These are phyloP conservation scores for Neoniphon sammara DNA, from an alignment of 2,797 vertebrate species.

Conservation along the genomic window DNA sequence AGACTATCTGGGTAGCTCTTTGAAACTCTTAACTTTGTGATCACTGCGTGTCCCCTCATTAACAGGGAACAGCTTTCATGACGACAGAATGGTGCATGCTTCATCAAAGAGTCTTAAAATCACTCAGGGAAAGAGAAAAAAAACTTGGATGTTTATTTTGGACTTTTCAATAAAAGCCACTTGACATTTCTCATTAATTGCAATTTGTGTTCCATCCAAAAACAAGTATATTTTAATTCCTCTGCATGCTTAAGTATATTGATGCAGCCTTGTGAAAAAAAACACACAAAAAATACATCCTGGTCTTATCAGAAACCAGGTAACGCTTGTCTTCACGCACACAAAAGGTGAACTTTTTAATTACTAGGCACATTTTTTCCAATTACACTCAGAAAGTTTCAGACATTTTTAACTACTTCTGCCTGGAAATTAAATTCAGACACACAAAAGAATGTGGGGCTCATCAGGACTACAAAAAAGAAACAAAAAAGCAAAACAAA, in stretches of 20 bases:
- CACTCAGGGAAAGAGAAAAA: background rate
- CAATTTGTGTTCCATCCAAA: conserved; percentile 22
- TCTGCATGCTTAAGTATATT: background rate
- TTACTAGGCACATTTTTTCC: conserved; percentile 8
- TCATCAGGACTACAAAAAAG: background rate
- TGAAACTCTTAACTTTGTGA: conserved; percentile 49
- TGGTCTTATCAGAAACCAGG: background rate
- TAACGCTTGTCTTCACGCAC: conserved; percentile 9
- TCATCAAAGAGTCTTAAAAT: background rate
- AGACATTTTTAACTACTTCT: background rate
- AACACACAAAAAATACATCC: background rate
- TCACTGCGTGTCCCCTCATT: conserved; percentile 59
- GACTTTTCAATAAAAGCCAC: conserved; percentile 29
- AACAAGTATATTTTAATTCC: background rate
- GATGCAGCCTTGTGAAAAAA: background rate
- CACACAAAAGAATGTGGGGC: conserved; percentile 25
- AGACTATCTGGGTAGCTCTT: conserved; percentile 43
- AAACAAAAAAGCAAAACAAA: background rate
- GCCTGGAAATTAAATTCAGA: background rate
- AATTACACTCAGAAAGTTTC: background rate
- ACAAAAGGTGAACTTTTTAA: conserved; percentile 42
- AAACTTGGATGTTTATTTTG: background rate
- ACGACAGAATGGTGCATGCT: conserved; percentile 29
- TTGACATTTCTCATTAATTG: conserved; percentile 12
- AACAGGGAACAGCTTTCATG: conserved; percentile 27